phyloP scores from a whole-genome alignment of 2,888 invertebrate genomes.

The Drosophila cracens region DNA sequence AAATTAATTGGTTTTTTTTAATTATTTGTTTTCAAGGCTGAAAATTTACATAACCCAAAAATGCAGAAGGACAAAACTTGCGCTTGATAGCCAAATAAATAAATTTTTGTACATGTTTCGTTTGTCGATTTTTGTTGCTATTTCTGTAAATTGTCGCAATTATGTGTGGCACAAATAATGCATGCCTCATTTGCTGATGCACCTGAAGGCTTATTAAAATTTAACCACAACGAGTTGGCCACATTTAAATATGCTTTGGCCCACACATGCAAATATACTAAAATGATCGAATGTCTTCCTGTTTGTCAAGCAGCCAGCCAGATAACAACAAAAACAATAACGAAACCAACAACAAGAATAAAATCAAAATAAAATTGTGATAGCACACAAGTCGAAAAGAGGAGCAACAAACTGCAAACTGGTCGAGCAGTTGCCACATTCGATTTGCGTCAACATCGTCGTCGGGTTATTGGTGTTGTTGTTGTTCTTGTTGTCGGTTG shows the following conservation, averaged over 20 bases:
- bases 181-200: conserved; percentile 78
- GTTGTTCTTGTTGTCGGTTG: conserved; percentile 23
- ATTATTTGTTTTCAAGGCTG: conserved; percentile 37
- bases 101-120: not conserved
- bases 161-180: conserved; percentile 66
- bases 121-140: not conserved
- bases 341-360: conserved; percentile 15
- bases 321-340: conserved; percentile 14
- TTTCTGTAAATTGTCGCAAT: conserved; percentile 51
- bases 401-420: conserved; percentile 69
- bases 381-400: conserved; percentile 46
- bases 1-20: not conserved
- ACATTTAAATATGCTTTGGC: conserved; percentile 33
- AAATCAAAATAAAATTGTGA: conserved; percentile 51
- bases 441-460: conserved; percentile 76
- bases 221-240: conserved; percentile 25
- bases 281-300: conserved; percentile 18
- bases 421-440: conserved; percentile 67
- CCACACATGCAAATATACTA: not conserved
- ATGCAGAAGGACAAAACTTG: conserved; percentile 37
- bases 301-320: conserved; percentile 30
- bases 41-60: conserved; percentile 26
- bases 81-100: conserved; percentile 32
- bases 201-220: conserved; percentile 79
- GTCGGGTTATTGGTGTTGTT: conserved; percentile 2